phyloP scores from a whole-genome alignment of 1,140 invertebrate species.

The Sminthurinus signatus region DNA sequence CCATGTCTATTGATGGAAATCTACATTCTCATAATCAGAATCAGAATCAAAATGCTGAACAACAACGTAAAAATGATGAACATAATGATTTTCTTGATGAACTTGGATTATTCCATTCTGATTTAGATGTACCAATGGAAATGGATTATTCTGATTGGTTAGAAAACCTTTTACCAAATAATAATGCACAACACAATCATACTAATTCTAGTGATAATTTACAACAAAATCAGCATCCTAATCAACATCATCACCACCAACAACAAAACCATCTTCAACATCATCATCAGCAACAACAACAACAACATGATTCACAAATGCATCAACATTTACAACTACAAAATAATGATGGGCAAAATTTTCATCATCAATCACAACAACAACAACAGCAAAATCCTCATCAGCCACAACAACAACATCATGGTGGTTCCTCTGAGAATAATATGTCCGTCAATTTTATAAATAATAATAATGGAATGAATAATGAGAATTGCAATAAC shows the following conservation, averaged over 20 bases:
- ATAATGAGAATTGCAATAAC: constrained; percentile 20
- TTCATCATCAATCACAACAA: constrained; percentile 12
- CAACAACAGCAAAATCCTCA: constrained; percentile 6
- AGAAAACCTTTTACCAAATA: constrained; percentile 56
- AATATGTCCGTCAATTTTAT: constrained; percentile 6
- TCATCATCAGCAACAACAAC: background rate
- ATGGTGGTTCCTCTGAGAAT: background rate
- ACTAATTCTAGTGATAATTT: constrained; percentile 22
- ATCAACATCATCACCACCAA: background rate
- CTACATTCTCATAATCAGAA: background rate
- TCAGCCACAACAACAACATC: background rate
- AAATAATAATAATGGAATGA: constrained; percentile 3
- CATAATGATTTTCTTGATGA: constrained; percentile 41
- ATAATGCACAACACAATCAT: too few species aligned
- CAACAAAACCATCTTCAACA: background rate
- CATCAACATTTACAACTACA: background rate
- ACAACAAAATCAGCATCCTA: background rate
- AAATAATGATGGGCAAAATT: background rate
- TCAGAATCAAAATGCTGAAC: background rate
- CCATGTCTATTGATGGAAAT: constrained; percentile 17
- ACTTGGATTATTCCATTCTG: constrained; percentile 23
- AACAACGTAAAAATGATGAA: constrained; percentile 24
- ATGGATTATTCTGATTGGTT: constrained; percentile 66
- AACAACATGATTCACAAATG: background rate
- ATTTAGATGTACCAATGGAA: constrained; percentile 51